phyloP scores from a whole-genome alignment of 2,113 vertebrate species.

The Laticauda laticaudata region DNA sequence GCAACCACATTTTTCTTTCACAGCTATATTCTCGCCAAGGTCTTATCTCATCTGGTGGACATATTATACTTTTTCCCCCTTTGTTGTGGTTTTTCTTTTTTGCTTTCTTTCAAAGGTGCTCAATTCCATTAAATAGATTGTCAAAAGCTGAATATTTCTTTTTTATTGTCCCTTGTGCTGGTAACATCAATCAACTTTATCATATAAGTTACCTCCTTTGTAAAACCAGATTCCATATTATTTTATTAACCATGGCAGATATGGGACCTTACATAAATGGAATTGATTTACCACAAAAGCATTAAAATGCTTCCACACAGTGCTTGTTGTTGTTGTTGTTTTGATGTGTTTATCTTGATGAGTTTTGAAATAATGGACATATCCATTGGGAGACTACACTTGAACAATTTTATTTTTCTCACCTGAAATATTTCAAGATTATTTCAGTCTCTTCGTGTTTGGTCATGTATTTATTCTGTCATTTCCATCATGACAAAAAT shows the following conservation, averaged over 20 bases:
- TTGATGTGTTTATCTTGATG: neutral
- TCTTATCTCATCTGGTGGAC: neutral
- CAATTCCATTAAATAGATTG: neutral
- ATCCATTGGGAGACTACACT: constrained; percentile 37
- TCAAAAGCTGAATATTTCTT: neutral
- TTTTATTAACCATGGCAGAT: neutral
- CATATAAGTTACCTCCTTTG: fast-evolving
- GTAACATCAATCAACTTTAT: neutral
- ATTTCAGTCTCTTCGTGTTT: constrained; percentile 40
- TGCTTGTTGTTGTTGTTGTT: neutral
- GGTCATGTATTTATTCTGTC: constrained; percentile 43
- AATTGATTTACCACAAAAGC: neutral
- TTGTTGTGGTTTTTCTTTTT: neutral
- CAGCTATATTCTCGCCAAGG: neutral
- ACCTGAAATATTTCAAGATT: constrained; percentile 32
- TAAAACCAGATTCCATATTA: neutral
- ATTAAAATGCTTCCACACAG: neutral
- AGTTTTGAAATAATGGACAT: constrained; percentile 50
- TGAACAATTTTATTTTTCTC: constrained; percentile 33
- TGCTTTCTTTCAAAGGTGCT: neutral
- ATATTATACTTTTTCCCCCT: neutral
- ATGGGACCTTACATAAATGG: neutral
- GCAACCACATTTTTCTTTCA: neutral
- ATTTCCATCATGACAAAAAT: constrained; percentile 62
- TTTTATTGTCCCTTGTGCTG: neutral